These are phyloP conservation scores for Coreoperca whiteheadi DNA, from an alignment of 2,113 vertebrate genomes.

Conservation along the genomic window DNA sequence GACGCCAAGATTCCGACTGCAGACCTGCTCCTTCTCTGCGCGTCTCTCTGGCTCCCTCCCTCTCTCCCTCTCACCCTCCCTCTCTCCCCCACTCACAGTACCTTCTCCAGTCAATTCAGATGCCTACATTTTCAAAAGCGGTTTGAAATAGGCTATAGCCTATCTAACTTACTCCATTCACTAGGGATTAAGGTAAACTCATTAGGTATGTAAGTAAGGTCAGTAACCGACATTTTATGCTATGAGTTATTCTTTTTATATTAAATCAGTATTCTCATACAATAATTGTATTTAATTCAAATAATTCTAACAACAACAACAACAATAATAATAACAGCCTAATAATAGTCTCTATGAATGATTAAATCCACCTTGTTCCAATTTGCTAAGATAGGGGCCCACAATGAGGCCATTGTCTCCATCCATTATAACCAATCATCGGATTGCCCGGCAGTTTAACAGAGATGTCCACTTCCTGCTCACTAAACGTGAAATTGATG, in stretches of 20 bases:
- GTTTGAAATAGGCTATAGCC: neutral
- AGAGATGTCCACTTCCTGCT: conserved; percentile 70
- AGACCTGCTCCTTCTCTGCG: conserved; percentile 75
- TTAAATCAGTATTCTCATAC: neutral
- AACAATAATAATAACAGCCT: conserved; percentile 7
- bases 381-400: conserved; percentile 32
- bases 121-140: conserved; percentile 5
- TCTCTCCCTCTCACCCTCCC: conserved; percentile 51
- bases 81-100: conserved; percentile 38
- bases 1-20: conserved; percentile 82
- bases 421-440: conserved; percentile 61
- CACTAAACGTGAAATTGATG: conserved; percentile 78
- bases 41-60: conserved; percentile 62
- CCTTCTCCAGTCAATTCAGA: conserved; percentile 27
- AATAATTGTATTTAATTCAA: neutral
- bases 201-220: neutral
- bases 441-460: conserved; percentile 56
- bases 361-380: conserved; percentile 16
- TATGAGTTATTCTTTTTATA: neutral
- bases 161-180: neutral
- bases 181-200: neutral
- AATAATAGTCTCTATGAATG: conserved; percentile 14
- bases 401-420: conserved; percentile 39
- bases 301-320: conserved; percentile 4
- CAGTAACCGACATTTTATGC: neutral